Evolutionary conservation across 2,888 invertebrate genomes (phyloP).

Genomic region (Aporophyla nigra): DNA sequence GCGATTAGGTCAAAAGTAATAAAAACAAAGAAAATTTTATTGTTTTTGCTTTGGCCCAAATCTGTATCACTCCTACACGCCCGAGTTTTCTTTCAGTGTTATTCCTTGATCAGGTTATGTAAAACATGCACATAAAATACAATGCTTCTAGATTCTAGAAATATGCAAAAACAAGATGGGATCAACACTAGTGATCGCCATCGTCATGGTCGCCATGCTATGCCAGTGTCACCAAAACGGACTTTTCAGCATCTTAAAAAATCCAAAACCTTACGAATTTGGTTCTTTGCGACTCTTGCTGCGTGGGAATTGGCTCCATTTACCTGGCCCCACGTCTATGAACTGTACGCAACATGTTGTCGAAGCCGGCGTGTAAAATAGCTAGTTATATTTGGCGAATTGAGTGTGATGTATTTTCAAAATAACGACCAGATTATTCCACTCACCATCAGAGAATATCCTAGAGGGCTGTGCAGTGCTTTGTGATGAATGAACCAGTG

Average conservation of each 20-base stretch:
- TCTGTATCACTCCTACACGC: too few species aligned
- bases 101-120: not conserved
- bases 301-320: slow-evolving; percentile 32
- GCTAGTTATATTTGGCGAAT: not conserved
- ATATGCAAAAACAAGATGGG: too few species aligned
- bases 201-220: slow-evolving; percentile 2
- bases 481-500: not conserved
- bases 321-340: not conserved
- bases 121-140: not conserved
- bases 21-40: not conserved
- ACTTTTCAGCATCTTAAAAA: not conserved
- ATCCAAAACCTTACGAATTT: slow-evolving; percentile 10
- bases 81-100: not conserved
- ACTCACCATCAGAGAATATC: not conserved
- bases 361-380: slow-evolving; percentile 3
- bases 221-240: slow-evolving; percentile 11
- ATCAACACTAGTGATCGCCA: not conserved
- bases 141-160: not conserved
- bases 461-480: not conserved
- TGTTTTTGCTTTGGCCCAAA: not conserved
- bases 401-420: not conserved
- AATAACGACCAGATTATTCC: not conserved
- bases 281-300: slow-evolving; percentile 4
- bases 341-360: not conserved
- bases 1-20: not conserved